phyloP scores from a whole-genome alignment of 2,113 vertebrate species.

The Hippolais icterina region DNA sequence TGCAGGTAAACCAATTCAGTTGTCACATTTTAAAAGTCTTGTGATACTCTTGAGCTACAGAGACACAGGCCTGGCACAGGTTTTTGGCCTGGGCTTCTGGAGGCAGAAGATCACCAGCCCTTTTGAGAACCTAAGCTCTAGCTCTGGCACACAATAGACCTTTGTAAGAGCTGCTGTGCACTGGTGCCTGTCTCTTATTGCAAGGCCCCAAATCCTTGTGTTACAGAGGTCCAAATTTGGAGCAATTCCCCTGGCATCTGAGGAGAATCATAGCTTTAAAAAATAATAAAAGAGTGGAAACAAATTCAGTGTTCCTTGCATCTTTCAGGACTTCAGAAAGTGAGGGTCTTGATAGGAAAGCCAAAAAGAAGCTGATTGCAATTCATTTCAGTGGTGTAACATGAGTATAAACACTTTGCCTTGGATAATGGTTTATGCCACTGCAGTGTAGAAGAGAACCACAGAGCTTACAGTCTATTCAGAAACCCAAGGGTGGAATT shows the following conservation, averaged over 20 bases:
- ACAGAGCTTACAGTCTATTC: not conserved
- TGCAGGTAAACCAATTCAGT: not conserved
- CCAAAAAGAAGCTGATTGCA: not conserved
- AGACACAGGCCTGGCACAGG: not conserved
- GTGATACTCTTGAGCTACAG: not conserved
- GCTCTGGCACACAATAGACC: not conserved
- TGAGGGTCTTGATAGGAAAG: not conserved
- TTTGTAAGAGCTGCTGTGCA: not conserved
- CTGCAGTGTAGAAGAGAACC: not conserved
- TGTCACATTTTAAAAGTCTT: not conserved
- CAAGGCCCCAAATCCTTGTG: not conserved
- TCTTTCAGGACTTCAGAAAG: not conserved
- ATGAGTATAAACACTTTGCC: not conserved
- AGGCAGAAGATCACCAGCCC: not conserved
- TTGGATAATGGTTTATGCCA: not conserved
- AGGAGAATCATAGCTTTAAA: not conserved
- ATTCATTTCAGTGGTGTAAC: not conserved
- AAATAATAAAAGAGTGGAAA: not conserved
- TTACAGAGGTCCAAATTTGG: not conserved
- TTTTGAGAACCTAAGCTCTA: not conserved
- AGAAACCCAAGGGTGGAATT: not conserved
- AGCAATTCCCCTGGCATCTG: not conserved
- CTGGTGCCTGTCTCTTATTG: not conserved
- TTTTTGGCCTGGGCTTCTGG: not conserved
- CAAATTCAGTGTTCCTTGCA: not conserved